phyloP scores from a whole-genome alignment of 2,113 vertebrate genomes.

The Galbula dea region DNA sequence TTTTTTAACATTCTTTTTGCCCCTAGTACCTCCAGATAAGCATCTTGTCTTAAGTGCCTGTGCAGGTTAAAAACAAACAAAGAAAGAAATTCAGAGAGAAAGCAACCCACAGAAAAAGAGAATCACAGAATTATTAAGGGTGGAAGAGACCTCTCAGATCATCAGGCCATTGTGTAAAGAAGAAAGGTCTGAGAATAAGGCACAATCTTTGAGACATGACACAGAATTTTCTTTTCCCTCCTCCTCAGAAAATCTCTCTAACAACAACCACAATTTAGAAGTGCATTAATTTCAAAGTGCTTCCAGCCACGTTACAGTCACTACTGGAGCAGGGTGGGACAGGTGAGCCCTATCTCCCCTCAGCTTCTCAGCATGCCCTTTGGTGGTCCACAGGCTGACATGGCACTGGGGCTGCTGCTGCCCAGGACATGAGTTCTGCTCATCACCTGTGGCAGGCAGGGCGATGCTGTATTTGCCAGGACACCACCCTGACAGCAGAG shows the following conservation, averaged over 20 bases:
- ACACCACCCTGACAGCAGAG: neutral
- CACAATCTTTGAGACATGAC: neutral
- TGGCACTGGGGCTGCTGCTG: neutral
- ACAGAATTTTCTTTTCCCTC: neutral
- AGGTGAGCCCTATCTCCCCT: neutral
- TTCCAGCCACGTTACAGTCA: neutral
- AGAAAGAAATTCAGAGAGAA: neutral
- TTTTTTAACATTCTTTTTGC: neutral
- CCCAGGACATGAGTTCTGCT: fast-evolving
- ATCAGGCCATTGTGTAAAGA: neutral
- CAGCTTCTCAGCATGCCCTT: fast-evolving
- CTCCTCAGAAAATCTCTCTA: neutral
- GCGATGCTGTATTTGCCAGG: neutral
- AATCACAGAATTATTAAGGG: too few species aligned
- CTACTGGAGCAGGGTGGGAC: fast-evolving
- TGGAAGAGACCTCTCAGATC: too few species aligned
- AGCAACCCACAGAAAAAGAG: too few species aligned
- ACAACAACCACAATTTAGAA: neutral
- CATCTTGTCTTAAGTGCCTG: neutral
- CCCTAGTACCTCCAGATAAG: neutral
- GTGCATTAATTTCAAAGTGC: neutral
- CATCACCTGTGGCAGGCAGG: neutral
- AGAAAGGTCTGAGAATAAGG: neutral
- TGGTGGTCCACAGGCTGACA: fast-evolving
- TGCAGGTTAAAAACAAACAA: neutral